A percentile compares a stretch with the other conserved stretches of the same genome.
Conservation (phyloP, 2,797 vertebrate genomes). For the Halcyon chelicuti region DNA sequence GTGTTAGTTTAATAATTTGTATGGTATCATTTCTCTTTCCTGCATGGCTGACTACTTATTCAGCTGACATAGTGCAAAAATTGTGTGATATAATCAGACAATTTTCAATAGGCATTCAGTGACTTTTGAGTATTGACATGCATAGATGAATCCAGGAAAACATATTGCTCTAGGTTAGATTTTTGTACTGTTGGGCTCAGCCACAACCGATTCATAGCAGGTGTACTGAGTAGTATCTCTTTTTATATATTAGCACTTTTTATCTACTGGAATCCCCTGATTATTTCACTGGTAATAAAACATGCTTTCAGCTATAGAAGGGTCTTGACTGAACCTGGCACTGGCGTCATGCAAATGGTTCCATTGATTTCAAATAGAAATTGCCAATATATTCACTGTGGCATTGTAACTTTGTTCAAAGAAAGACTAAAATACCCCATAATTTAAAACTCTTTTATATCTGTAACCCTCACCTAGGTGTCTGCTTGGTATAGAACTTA, state of each 20-base stretch:
- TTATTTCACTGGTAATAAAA: constrained; percentile 28
- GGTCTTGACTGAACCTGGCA: constrained; percentile 17
- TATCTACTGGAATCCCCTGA: neutral
- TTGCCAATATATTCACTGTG: constrained; percentile 23
- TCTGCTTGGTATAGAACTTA: constrained; percentile 19
- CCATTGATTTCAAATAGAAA: constrained; percentile 48
- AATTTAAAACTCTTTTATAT: constrained; percentile 39
- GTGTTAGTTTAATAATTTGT: neutral
- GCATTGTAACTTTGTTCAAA: constrained; percentile 27
- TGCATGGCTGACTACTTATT: neutral
- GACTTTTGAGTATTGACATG: neutral
- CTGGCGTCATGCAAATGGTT: constrained; percentile 34
- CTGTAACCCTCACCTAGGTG: neutral
- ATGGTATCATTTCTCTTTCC: neutral
- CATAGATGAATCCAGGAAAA: neutral
- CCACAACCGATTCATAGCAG: neutral
- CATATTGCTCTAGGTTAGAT: neutral
- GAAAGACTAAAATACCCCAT: constrained; percentile 19
- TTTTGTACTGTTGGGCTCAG: neutral
- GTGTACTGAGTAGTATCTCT: neutral
- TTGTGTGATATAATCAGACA: neutral
- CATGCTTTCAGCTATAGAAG: neutral
- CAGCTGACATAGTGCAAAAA: neutral
- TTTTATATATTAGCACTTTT: neutral
- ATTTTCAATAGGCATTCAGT: neutral